A percentile compares a stretch with the other conserved stretches of the same genome.
These are phyloP conservation scores for Neogobius melanostomus DNA, from an alignment of 2,113 vertebrate genomes.

Conservation along the genomic window DNA sequence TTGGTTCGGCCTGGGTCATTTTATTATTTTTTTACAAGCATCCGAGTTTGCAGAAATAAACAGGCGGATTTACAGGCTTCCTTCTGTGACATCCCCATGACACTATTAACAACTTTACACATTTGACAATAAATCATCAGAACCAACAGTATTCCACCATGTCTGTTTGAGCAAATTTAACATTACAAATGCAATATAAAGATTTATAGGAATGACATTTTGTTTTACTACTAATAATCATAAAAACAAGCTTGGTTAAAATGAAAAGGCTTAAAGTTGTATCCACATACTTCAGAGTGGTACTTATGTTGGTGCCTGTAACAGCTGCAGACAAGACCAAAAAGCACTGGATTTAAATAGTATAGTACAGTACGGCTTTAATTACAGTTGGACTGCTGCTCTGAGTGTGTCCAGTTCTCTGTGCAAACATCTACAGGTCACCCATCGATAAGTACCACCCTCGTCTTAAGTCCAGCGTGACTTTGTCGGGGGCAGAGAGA, in stretches of 20 bases:
- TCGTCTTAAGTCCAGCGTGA: not conserved
- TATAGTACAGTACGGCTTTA: not conserved
- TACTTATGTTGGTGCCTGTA: not conserved
- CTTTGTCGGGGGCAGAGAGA: not conserved
- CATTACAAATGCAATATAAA: slow-evolving; percentile 43
- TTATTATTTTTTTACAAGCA: slow-evolving; percentile 74
- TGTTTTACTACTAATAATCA: slow-evolving; percentile 36
- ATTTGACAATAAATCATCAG: not conserved
- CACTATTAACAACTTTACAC: slow-evolving; percentile 1
- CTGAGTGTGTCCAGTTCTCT: not conserved
- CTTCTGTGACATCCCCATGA: slow-evolving; percentile 43
- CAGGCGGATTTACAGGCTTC: slow-evolving; percentile 75
- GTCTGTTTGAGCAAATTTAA: slow-evolving; percentile 22
- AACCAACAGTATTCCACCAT: not conserved
- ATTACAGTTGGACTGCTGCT: not conserved
- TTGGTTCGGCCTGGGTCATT: slow-evolving; percentile 58
- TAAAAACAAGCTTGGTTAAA: slow-evolving; percentile 64
- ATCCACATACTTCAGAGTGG: not conserved
- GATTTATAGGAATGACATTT: slow-evolving; percentile 29
- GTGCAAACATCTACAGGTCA: not conserved
- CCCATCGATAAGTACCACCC: not conserved
- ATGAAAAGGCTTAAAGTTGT: slow-evolving; percentile 22
- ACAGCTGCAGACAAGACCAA: too few relatives aligned
- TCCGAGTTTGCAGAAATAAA: slow-evolving; percentile 64
- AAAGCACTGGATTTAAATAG: not conserved